Percentiles rank a stretch among this genome's conserved stretches.
Conservation (phyloP, 2,113 vertebrate species). For the Cyanoderma ruficeps region DNA sequence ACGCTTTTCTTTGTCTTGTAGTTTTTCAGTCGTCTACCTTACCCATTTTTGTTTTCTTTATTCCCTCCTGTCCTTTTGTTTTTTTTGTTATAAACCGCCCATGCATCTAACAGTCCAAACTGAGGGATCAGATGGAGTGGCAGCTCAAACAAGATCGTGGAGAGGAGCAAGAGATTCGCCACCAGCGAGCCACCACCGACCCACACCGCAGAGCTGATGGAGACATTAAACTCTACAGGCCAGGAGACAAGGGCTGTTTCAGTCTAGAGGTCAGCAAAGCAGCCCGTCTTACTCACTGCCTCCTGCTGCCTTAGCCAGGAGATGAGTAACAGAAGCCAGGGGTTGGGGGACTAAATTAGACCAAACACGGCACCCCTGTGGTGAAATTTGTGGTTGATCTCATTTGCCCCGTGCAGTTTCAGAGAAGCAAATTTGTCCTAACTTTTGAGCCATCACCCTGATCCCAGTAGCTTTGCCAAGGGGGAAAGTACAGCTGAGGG, state of each 20-base stretch:
- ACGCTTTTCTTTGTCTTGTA: conserved; percentile 91
- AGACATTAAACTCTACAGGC: conserved; percentile 87
- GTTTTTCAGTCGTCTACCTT: conserved; percentile 77
- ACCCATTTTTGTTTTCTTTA: conserved; percentile 75
- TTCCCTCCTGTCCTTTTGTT: conserved; percentile 70
- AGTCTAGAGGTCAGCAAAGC: conserved; percentile 92
- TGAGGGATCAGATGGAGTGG: conserved; percentile 96
- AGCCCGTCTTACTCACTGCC: neutral
- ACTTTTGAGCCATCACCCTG: neutral
- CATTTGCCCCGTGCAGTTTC: neutral
- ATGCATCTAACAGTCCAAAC: conserved; percentile 91
- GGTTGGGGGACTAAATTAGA: neutral
- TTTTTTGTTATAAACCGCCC: conserved; percentile 82
- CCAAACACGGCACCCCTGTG: neutral
- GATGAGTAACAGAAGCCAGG: conserved; percentile 18
- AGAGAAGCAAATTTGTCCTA: neutral
- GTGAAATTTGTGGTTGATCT: neutral
- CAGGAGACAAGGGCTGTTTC: conserved; percentile 85
- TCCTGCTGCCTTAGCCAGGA: conserved; percentile 36
- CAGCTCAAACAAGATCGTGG: conserved; percentile 86
- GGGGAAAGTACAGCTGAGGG: neutral
- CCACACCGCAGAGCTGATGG: conserved; percentile 86
- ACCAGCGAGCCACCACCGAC: conserved; percentile 77
- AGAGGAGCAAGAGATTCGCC: conserved; percentile 82
- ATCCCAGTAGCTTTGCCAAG: neutral